Conservation (phyloP, 2,113 vertebrate species). For the Percina caprodes region DNA sequence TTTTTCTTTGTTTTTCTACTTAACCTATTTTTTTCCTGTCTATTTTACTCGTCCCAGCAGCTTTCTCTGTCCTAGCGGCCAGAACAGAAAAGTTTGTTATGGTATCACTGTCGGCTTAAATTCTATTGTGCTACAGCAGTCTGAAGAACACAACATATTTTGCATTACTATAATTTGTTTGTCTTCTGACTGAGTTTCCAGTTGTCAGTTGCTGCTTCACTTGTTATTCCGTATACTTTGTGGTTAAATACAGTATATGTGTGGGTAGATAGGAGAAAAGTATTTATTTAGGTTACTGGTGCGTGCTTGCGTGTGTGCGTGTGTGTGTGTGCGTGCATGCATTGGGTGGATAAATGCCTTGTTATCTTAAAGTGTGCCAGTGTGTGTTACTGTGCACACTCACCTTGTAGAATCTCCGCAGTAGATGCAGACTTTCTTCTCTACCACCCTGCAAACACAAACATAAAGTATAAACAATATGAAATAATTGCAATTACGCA, state of each 20-base stretch:
- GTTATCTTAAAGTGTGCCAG: background rate
- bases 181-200: background rate
- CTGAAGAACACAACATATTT: background rate
- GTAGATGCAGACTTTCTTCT: constrained; percentile 95
- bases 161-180: background rate
- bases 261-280: background rate
- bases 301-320: background rate
- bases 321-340: background rate
- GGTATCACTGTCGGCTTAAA: background rate
- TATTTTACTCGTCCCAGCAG: background rate
- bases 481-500: background rate
- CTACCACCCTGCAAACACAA: constrained; percentile 89
- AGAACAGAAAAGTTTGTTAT: background rate
- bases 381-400: constrained; percentile 16
- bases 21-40: background rate
- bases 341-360: background rate
- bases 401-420: constrained; percentile 95
- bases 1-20: background rate
- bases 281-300: constrained; percentile 1
- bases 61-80: background rate
- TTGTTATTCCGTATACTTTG: background rate
- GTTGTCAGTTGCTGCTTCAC: background rate
- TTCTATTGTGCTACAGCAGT: background rate
- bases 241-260: background rate
- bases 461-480: background rate